Conservation (phyloP, 2,113 vertebrate species). For the Polypterus senegalus region DNA sequence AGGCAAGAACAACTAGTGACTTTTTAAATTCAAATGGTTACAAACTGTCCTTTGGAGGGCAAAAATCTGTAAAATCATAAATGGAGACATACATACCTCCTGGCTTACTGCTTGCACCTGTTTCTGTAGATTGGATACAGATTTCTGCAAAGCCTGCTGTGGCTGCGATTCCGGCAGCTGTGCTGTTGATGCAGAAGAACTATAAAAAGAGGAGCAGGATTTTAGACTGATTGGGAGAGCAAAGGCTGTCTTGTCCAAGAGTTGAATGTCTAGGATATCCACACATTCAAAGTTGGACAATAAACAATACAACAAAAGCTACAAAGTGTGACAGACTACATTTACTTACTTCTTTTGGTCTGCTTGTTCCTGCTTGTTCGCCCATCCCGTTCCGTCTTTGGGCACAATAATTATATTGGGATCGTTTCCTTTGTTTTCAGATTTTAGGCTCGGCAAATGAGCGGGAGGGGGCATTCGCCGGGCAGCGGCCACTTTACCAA, state of each 20-base stretch:
- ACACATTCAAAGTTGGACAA: no score
- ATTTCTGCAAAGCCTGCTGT: slow-evolving; percentile 96
- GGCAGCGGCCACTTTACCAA: slow-evolving; percentile 97
- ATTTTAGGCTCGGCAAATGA: slow-evolving; percentile 97
- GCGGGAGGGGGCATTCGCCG: slow-evolving; percentile 98
- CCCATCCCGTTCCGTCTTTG: slow-evolving; percentile 99
- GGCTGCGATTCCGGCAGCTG: slow-evolving; percentile 96
- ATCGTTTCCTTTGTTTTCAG: slow-evolving; percentile 99
- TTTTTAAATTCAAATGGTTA: no score
- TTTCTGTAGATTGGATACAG: slow-evolving; percentile 98
- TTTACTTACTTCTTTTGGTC: slow-evolving; percentile 88
- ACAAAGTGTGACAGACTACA: not conserved
- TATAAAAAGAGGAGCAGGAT: slow-evolving; percentile 25
- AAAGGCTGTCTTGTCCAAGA: not conserved
- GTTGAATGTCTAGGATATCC: no score
- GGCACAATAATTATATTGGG: slow-evolving; percentile 97
- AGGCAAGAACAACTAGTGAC: no score
- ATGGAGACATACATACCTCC: slow-evolving; percentile 57
- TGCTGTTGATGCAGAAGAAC: slow-evolving; percentile 86
- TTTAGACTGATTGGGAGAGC: not conserved
- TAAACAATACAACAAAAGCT: no score
- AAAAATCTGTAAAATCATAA: no score
- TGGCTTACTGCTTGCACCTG: slow-evolving; percentile 75
- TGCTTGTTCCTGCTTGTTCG: slow-evolving; percentile 97
- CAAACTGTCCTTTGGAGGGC: no score